These are phyloP conservation scores for Drosophila ustulata DNA, from an alignment of 2,888 invertebrate genomes.

Conservation along the genomic window DNA sequence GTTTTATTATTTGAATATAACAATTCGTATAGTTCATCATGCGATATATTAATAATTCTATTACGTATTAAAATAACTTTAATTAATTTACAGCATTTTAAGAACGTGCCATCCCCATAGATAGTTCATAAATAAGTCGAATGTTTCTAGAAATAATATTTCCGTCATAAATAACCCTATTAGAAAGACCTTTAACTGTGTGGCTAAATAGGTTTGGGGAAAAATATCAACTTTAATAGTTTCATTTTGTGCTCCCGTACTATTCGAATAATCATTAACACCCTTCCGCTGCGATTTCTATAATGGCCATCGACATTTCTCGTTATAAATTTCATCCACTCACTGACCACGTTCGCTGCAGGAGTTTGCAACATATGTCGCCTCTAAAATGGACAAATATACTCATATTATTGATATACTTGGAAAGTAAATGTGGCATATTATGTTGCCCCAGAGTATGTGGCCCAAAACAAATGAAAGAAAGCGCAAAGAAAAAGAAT, in stretches of 20 bases:
- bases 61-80: too few relatives aligned
- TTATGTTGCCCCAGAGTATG: slow-evolving; percentile 21
- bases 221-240: not conserved
- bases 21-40: too few relatives aligned
- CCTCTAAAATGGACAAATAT: slow-evolving; percentile 48
- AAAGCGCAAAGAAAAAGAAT: slow-evolving; percentile 20
- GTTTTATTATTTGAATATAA: too few relatives aligned
- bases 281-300: slow-evolving; percentile 22
- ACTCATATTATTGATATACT: slow-evolving; percentile 42
- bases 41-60: too few relatives aligned
- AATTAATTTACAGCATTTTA: too few relatives aligned
- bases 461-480: slow-evolving; percentile 33
- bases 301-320: slow-evolving; percentile 11
- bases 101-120: too few relatives aligned
- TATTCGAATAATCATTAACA: slow-evolving; percentile 34
- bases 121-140: too few relatives aligned
- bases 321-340: slow-evolving; percentile 26
- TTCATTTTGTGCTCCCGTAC: not conserved
- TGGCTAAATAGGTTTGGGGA: not conserved
- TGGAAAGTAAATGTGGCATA: slow-evolving; percentile 15
- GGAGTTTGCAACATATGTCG: slow-evolving; percentile 54
- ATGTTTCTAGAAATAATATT: too few relatives aligned
- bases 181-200: too few relatives aligned
- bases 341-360: slow-evolving; percentile 15
- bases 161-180: too few relatives aligned